Evolutionary conservation across 2,888 invertebrate genomes (phyloP).

Genomic region (Ommatoiulus sabulosus): DNA sequence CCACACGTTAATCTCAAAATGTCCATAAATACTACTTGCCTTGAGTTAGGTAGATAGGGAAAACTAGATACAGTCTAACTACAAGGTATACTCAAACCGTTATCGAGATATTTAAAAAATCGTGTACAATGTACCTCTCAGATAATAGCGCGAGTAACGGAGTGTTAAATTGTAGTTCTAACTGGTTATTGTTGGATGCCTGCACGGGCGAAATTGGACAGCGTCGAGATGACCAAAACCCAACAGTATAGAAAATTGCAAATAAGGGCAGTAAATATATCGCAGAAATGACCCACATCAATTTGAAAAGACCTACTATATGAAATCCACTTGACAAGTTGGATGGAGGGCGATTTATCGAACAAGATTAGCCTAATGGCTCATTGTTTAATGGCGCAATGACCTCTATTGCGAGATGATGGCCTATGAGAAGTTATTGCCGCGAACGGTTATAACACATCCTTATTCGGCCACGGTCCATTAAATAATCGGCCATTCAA

Average conservation of each 20-base stretch:
- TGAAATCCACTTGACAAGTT: conserved; percentile 46
- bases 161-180: not conserved
- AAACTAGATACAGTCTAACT: no score
- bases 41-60: no score
- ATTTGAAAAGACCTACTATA: not conserved
- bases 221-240: not conserved
- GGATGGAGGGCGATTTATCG: conserved; percentile 44
- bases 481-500: conserved; percentile 30
- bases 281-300: not conserved
- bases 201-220: not conserved
- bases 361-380: conserved; percentile 44
- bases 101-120: no score
- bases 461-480: conserved; percentile 1
- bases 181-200: not conserved
- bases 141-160: no score
- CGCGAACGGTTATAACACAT: conserved; percentile 7
- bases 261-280: not conserved
- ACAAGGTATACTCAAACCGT: no score
- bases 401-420: conserved; percentile 18
- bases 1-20: no score
- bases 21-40: no score
- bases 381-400: conserved; percentile 46
- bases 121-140: not conserved
- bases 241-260: not conserved
- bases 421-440: conserved; percentile 35